Percentiles rank a stretch among this genome's conserved stretches.
These are phyloP conservation scores for Ianthella basta DNA, from an alignment of 37 sponge, comb jelly and placozoan genomes.

Conservation along the genomic window DNA sequence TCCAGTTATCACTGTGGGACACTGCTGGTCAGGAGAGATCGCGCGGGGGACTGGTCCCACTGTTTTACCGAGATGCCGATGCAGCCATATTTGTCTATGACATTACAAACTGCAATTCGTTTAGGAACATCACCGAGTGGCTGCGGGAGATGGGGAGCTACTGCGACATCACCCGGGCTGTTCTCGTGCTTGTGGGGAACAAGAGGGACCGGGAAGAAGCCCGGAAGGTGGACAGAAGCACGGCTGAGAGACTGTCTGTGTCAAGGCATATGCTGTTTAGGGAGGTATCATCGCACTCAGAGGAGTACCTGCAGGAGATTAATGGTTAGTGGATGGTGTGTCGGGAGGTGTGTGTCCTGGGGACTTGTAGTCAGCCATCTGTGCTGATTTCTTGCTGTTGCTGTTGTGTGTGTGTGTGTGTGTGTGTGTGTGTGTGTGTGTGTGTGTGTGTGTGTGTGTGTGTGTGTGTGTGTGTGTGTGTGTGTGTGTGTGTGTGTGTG, in stretches of 20 bases:
- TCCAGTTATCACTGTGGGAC: constrained; percentile 18
- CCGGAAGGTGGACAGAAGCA: constrained; percentile 1
- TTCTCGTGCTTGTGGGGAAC: constrained; percentile 15
- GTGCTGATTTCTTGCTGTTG: no score
- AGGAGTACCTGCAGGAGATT: neutral
- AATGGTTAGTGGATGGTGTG: neutral
- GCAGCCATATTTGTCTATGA: constrained; percentile 28
- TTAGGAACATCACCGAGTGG: neutral
- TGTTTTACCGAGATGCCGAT: constrained; percentile 29
- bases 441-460: no score
- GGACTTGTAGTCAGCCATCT: no score
- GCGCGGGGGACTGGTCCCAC: constrained; percentile 5
- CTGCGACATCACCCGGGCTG: neutral
- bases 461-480: no score
- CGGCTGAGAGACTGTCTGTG: constrained; percentile 11
- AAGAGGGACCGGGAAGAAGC: neutral
- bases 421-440: no score
- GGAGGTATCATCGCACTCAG: neutral
- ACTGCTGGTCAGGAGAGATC: constrained; percentile 23
- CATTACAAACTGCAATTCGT: neutral
- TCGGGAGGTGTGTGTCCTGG: no score
- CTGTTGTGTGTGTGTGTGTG: no score
- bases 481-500: no score
- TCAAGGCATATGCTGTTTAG: constrained; percentile 19
- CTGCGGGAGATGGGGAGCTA: neutral